Percentiles rank a stretch among this genome's conserved stretches.
Conservation (phyloP, 2,113 vertebrate genomes). For the Crotalus helleri region DNA sequence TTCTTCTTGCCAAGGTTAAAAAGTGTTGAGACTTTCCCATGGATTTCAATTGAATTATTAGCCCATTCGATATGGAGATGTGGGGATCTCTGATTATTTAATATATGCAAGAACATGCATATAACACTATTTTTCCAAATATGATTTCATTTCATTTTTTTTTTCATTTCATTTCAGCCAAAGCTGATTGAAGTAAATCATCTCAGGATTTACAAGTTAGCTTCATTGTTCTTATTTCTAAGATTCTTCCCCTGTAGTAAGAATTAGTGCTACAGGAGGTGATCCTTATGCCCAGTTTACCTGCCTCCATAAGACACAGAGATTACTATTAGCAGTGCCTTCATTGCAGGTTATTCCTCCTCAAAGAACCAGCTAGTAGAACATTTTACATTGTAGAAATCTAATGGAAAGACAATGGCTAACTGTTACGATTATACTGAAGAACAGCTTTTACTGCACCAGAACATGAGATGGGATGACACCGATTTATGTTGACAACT, state of each 20-base stretch:
- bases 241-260: background rate
- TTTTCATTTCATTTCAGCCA: background rate
- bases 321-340: background rate
- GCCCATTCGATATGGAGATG: conserved; percentile 6
- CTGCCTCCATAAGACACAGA: background rate
- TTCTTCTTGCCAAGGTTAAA: background rate
- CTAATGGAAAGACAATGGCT: background rate
- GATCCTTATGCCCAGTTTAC: fast-evolving
- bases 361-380: conserved; percentile 16
- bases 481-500: background rate
- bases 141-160: background rate
- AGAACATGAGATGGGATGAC: background rate
- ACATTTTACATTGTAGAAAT: background rate
- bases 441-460: background rate
- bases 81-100: conserved; percentile 4
- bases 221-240: background rate
- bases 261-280: background rate
- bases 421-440: fast-evolving
- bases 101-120: conserved; percentile 4
- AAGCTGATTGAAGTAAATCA: background rate
- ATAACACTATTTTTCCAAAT: background rate
- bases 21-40: background rate
- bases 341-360: background rate
- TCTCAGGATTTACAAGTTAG: background rate
- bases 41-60: conserved; percentile 12